Conservation (phyloP, 2,797 vertebrate genomes). For the Myotis findleyi region DNA sequence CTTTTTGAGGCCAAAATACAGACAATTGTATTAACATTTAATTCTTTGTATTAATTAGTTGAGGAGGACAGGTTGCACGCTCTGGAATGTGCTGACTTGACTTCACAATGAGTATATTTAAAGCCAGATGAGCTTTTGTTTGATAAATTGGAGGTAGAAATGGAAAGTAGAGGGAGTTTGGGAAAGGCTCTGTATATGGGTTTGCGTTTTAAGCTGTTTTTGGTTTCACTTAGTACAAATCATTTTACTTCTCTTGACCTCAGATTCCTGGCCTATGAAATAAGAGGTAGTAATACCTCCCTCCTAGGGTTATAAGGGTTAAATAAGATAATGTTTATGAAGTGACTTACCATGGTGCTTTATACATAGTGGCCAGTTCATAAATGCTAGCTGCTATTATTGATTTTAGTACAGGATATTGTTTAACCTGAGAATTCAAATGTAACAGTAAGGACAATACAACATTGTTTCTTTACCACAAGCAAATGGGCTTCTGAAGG, state of each 20-base stretch:
- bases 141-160: neutral
- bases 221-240: slow-evolving; percentile 24
- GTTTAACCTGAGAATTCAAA: slow-evolving; percentile 35
- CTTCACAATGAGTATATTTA: neutral
- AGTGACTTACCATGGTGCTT: neutral
- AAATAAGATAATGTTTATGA: slow-evolving; percentile 22
- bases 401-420: slow-evolving; percentile 39
- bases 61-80: neutral
- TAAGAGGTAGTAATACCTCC: slow-evolving; percentile 19
- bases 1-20: neutral
- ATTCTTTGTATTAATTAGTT: neutral
- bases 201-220: slow-evolving; percentile 50
- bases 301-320: slow-evolving; percentile 3
- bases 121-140: neutral
- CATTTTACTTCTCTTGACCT: neutral
- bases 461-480: neutral
- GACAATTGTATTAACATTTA: neutral
- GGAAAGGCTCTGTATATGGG: neutral
- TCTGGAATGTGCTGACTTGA: neutral
- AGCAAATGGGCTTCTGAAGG: neutral
- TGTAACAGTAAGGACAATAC: neutral
- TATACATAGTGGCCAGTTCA: neutral
- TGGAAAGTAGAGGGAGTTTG: neutral
- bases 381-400: neutral
- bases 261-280: slow-evolving; percentile 55